Base-by-base conservation (phyloP, 30 jellyfish, hydroid and myxozoan genomes). In the Rhopilema esculentum region DNA sequence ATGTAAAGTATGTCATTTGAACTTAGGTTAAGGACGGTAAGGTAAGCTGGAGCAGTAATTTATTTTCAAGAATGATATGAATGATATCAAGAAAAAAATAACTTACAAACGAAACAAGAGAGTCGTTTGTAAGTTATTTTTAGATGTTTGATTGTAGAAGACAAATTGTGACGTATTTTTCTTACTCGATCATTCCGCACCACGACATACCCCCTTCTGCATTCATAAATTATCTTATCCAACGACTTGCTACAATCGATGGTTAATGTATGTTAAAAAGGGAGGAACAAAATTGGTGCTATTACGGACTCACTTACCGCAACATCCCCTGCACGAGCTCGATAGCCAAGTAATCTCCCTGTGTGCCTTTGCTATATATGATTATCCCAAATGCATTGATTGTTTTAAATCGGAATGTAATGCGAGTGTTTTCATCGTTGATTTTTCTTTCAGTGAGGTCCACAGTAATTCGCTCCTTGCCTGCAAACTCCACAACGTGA, bases 371-470 rank as follows among this genome's bases (percentile, higher is more conserved):
- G 89, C 97, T 90, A 78, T 61, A 95, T 28, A 95, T 66, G 21
- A 95, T 71, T 92, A 91, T 25, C 0, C 99, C 98, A 27, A 93
- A 83, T 12, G 99, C 91, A 81, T 91, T 83, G 76, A 95, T 95
- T 16, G 99, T 95, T 66, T 88, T 95, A 30, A 95, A 95, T n/a
- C 91, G 79, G 48, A 95, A 95, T 1, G 97, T 82, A 1, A 95
- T 79, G n/a, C 81, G 85, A 25, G 50, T 72, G 57, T 63, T 70
- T 31, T 81, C 92, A 6, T 97, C 68, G 8, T 90, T 88, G 70
- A 90, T 89, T 28, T 68, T 20, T 20, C 61, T 31, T 8, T 70
- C 76, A 18, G 97, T 68, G 65, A 95, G 79, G 73, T 95, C 96
- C 23, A 65, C 49, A 0, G 85, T 74, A 2, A 90, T 68, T 0